phyloP scores from a whole-genome alignment of 2,113 vertebrate species.

The Corynorhinus townsendii region DNA sequence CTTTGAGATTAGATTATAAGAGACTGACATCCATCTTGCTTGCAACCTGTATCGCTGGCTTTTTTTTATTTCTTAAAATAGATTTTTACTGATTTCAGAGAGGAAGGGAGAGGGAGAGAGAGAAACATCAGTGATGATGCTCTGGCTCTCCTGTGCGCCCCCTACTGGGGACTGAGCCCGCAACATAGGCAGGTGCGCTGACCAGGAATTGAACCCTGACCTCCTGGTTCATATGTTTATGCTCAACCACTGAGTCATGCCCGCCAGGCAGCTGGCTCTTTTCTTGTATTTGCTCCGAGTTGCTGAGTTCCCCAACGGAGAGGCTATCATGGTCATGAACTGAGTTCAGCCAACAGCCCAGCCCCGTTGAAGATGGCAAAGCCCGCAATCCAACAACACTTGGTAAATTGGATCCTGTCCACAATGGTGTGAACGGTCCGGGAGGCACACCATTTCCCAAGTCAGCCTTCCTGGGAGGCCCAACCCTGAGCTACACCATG shows the following conservation, averaged over 20 bases:
- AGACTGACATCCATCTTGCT: background rate
- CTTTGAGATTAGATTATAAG: background rate
- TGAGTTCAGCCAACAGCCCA: rapidly evolving
- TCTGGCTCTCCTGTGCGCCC: too few relatives aligned
- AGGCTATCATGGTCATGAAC: rapidly evolving
- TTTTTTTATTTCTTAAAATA: too few relatives aligned
- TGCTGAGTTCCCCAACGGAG: background rate
- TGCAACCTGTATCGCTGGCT: background rate
- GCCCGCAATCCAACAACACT: rapidly evolving
- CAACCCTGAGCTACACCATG: background rate
- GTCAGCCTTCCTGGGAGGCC: background rate
- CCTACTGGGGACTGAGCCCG: too few relatives aligned
- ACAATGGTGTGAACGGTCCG: background rate
- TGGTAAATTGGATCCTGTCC: background rate
- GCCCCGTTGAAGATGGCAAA: background rate
- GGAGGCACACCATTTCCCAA: background rate
- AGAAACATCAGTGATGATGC: too few relatives aligned
- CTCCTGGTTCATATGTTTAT: too few relatives aligned
- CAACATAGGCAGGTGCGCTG: too few relatives aligned
- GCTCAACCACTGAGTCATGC: too few relatives aligned
- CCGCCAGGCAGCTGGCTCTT: too few relatives aligned
- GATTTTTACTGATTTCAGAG: too few relatives aligned
- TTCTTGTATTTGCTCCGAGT: background rate
- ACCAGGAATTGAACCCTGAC: too few relatives aligned
- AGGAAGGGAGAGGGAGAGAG: too few relatives aligned